Evolutionary conservation across 2,888 invertebrate species (phyloP).

Genomic region (Euplagia quadripunctaria): DNA sequence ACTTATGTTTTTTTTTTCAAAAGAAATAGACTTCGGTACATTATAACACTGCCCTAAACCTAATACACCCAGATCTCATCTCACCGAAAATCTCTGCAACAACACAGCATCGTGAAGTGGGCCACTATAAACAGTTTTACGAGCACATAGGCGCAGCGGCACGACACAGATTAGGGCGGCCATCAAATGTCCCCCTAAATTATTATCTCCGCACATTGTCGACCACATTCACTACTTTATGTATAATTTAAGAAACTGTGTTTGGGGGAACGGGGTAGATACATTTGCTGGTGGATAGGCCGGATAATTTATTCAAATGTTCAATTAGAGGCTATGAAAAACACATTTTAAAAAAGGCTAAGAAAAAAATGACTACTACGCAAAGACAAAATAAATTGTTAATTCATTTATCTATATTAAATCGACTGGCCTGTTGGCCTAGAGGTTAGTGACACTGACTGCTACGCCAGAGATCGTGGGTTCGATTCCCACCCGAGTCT

Average conservation of each 20-base stretch:
- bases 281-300: background rate
- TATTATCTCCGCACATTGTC: constrained; percentile 56
- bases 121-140: constrained; percentile 55
- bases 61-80: constrained; percentile 28
- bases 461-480: no score
- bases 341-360: background rate
- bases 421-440: no score
- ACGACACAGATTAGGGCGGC: constrained; percentile 49
- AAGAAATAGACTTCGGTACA: constrained; percentile 19
- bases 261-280: background rate
- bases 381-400: no score
- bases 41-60: background rate
- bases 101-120: constrained; percentile 30
- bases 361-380: no score
- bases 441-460: no score
- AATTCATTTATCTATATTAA: no score
- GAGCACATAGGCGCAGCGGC: constrained; percentile 42
- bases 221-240: constrained; percentile 49
- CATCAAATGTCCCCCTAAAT: constrained; percentile 54
- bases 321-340: background rate
- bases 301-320: background rate
- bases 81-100: constrained; percentile 19
- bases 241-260: constrained; percentile 47
- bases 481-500: no score
- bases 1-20: background rate